Evolutionary conservation across 2,113 vertebrate species (phyloP).

Genomic region (Eudorcas thomsonii): DNA sequence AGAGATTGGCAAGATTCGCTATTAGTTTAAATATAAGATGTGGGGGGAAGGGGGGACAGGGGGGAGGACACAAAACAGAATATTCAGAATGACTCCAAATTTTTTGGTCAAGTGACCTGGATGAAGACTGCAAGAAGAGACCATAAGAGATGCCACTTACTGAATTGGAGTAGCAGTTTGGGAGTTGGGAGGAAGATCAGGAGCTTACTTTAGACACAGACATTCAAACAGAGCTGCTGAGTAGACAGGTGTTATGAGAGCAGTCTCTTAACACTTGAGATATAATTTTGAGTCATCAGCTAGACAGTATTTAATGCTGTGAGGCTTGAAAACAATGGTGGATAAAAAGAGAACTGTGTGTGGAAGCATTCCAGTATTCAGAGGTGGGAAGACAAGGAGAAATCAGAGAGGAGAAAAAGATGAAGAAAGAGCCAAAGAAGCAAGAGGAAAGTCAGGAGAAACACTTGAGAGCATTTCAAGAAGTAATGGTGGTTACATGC

Average conservation of each 20-base stretch:
- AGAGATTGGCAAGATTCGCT: background rate
- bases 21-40: background rate
- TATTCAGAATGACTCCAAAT: background rate
- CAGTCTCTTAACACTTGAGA: background rate
- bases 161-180: background rate
- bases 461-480: background rate
- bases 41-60: accelerated
- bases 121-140: background rate
- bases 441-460: background rate
- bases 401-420: background rate
- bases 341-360: background rate
- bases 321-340: background rate
- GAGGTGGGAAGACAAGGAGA: background rate
- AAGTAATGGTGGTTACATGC: background rate
- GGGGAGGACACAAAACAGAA: background rate
- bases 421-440: background rate
- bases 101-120: background rate
- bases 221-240: background rate
- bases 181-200: background rate
- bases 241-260: background rate
- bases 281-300: background rate
- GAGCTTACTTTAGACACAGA: background rate
- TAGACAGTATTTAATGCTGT: background rate
- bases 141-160: background rate
- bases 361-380: background rate